Conservation (phyloP, 2,113 vertebrate genomes). For the Plecotus auritus region DNA sequence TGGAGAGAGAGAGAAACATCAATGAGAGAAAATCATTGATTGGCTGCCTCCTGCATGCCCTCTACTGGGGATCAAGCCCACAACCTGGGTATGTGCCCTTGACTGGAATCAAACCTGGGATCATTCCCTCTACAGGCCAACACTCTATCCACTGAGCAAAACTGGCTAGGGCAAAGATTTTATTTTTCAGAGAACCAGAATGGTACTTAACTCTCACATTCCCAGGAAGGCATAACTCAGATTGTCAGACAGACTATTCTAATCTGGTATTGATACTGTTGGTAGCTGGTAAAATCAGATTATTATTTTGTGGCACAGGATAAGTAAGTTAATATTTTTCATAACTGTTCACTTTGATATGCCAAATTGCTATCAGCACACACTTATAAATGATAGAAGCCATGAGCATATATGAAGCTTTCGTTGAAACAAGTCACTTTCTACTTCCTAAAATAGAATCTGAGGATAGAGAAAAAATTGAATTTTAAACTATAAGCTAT, state of each 20-base stretch:
- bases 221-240: not conserved
- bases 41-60: too few species aligned
- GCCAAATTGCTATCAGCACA: not conserved
- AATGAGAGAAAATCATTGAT: too few species aligned
- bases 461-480: not conserved
- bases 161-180: not conserved
- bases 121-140: too few species aligned
- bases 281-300: not conserved
- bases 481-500: not conserved
- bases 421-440: not conserved
- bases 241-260: not conserved
- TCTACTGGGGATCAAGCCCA: too few species aligned
- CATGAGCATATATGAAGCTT: not conserved
- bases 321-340: conserved; percentile 2
- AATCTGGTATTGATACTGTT: not conserved
- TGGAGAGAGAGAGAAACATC: too few species aligned
- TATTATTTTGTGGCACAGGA: not conserved
- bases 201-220: not conserved
- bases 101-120: too few species aligned
- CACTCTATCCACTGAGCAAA: too few species aligned
- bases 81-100: too few species aligned
- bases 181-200: not conserved
- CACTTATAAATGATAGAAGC: too few species aligned
- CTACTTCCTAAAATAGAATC: not conserved
- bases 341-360: not conserved